These are phyloP conservation scores for Pseudomyrmex dendroicus DNA, from an alignment of 1,140 invertebrate genomes.

Conservation along the genomic window DNA sequence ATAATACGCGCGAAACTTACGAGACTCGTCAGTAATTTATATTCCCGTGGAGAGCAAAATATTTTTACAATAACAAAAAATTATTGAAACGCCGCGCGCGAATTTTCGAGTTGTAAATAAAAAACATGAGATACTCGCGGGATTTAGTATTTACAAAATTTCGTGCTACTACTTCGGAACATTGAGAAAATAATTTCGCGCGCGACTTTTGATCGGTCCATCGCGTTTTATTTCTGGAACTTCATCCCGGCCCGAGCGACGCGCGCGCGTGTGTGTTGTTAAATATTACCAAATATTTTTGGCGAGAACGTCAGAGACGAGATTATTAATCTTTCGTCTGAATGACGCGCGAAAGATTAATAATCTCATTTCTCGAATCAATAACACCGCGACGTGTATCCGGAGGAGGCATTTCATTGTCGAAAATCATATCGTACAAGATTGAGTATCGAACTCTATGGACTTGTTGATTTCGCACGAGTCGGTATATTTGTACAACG, in stretches of 20 bases:
- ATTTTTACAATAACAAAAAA: background rate
- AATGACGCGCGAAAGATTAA: constrained; percentile 25
- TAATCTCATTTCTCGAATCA: constrained; percentile 37
- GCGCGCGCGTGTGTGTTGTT: background rate
- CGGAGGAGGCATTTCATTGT: constrained; percentile 14
- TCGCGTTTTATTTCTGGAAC: background rate
- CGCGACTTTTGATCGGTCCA: background rate
- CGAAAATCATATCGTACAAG: constrained; percentile 15
- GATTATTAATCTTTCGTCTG: no score
- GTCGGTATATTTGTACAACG: constrained; percentile 39
- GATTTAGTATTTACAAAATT: background rate
- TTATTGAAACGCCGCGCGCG: background rate
- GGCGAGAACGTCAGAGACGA: no score
- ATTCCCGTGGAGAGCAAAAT: background rate
- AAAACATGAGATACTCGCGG: background rate
- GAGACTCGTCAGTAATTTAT: background rate
- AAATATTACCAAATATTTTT: constrained; percentile 33
- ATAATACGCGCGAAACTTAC: background rate
- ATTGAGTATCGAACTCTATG: constrained; percentile 31
- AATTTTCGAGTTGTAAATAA: background rate
- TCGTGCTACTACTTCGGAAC: background rate
- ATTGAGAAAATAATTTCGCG: constrained; percentile 10
- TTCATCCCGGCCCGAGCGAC: constrained; percentile 4
- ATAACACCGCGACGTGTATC: constrained; percentile 14
- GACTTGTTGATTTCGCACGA: constrained; percentile 53